A percentile compares a stretch with the other conserved stretches of the same genome.
Conservation (phyloP, 2,113 vertebrate genomes). For the Rostratula benghalensis region DNA sequence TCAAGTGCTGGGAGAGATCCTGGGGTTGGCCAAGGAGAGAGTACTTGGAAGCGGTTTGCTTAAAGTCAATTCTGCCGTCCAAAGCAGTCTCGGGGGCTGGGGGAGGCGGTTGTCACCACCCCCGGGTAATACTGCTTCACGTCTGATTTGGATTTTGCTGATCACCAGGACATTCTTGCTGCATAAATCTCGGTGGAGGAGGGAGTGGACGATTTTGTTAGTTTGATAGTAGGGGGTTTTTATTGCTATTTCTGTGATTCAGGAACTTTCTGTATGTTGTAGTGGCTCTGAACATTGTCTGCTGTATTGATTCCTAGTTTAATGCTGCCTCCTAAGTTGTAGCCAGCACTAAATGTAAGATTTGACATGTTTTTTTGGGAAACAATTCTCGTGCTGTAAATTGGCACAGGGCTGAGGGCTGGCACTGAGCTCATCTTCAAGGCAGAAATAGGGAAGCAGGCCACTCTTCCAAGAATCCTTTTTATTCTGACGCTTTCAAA, state of each 20-base stretch:
- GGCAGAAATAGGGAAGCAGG: neutral
- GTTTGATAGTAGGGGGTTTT: neutral
- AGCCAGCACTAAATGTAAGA: neutral
- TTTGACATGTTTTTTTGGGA: neutral
- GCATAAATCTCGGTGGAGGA: neutral
- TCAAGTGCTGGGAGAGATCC: neutral
- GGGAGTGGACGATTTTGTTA: neutral
- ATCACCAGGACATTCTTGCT: neutral
- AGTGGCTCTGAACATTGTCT: neutral
- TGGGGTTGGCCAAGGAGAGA: neutral
- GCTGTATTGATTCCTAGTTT: neutral
- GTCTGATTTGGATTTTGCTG: neutral
- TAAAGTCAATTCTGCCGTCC: neutral
- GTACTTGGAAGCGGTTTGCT: neutral
- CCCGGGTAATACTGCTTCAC: neutral
- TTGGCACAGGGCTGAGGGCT: neutral
- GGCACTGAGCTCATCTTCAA: neutral
- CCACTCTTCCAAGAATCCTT: slow-evolving; percentile 37
- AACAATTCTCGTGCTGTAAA: neutral
- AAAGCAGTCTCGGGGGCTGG: neutral
- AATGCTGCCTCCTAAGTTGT: neutral
- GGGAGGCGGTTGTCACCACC: neutral
- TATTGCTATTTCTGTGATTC: neutral
- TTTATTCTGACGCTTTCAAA: slow-evolving; percentile 51
- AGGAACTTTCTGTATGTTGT: neutral